Conservation (phyloP, 2,113 vertebrate genomes). For the Stegostoma tigrinum region DNA sequence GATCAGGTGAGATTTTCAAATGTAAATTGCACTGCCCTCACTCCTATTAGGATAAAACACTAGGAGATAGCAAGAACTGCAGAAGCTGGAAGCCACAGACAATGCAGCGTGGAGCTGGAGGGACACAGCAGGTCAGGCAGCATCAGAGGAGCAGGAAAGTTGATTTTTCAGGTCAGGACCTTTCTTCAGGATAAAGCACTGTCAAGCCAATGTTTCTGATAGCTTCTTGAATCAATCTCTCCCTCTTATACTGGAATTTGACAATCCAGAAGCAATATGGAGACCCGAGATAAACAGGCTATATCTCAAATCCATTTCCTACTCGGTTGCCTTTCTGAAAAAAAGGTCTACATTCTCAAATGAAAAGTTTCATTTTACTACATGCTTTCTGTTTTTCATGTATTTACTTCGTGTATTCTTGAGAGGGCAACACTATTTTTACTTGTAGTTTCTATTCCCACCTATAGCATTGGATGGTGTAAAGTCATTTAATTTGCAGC, state of each 20-base stretch:
- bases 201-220: not conserved
- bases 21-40: not conserved
- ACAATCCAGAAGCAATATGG: not conserved
- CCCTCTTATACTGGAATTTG: not conserved
- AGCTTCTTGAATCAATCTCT: not conserved
- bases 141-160: no score
- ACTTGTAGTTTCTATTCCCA: not conserved
- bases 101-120: no score
- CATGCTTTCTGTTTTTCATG: not conserved
- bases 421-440: not conserved
- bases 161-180: no score
- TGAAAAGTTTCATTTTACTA: not conserved
- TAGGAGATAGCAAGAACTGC: no score
- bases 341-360: not conserved
- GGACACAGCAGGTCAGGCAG: no score
- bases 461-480: not conserved
- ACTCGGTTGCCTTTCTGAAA: not conserved
- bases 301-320: not conserved
- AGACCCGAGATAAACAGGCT: not conserved
- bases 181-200: not conserved
- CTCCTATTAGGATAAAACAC: not conserved
- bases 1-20: not conserved
- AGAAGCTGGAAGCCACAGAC: no score
- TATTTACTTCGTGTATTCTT: no score
- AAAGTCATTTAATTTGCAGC: not conserved